These are phyloP conservation scores for Myiopsitta monachus DNA, from an alignment of 2,113 vertebrate genomes.

Conservation along the genomic window DNA sequence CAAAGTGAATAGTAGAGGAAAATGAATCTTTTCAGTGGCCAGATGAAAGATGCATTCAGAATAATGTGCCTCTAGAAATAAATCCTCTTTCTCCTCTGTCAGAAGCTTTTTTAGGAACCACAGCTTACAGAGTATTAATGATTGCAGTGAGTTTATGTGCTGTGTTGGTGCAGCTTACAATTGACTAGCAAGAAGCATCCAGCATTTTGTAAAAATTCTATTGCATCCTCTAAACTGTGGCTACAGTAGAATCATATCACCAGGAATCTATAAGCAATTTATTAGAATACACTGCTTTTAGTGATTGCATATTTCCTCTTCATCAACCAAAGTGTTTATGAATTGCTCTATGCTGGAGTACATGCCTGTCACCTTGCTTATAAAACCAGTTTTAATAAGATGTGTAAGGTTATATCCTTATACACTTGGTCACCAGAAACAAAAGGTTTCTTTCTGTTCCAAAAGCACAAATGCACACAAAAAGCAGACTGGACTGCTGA, in stretches of 20 bases:
- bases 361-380: neutral
- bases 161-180: neutral
- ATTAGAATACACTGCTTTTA: neutral
- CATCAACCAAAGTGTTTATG: neutral
- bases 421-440: neutral
- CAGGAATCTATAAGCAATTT: neutral
- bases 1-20: neutral
- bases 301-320: neutral
- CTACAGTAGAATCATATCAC: neutral
- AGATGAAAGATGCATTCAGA: neutral
- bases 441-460: neutral
- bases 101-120: neutral
- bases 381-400: neutral
- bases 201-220: neutral
- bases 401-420: neutral
- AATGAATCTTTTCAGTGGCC: conserved; percentile 11
- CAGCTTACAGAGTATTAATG: neutral
- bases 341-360: neutral
- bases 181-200: neutral
- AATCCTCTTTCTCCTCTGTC: neutral
- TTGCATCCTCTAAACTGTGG: neutral
- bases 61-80: conserved; percentile 20
- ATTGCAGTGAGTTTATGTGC: neutral
- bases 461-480: neutral
- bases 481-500: neutral